Evolutionary conservation across 2,888 invertebrate genomes (phyloP).

Genomic region (Stomorhina lunata): DNA sequence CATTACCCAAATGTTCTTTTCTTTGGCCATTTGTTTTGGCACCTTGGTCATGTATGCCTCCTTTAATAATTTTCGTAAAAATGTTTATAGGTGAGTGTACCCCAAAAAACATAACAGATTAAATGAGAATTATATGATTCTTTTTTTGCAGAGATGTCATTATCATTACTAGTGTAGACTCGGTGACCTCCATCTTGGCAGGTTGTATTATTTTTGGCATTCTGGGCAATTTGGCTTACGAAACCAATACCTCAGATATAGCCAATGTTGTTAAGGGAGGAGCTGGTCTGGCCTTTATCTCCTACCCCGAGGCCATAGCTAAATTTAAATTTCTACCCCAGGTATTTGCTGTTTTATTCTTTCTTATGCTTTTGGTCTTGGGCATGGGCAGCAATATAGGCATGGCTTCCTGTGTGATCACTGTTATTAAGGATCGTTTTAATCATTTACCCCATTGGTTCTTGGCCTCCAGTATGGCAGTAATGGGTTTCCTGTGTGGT

Average conservation of each 20-base stretch:
- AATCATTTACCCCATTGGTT: constrained; percentile 80
- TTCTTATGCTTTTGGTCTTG: constrained; percentile 82
- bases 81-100: constrained; percentile 81
- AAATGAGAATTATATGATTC: not conserved
- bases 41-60: constrained; percentile 83
- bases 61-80: constrained; percentile 83
- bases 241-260: constrained; percentile 83
- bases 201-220: constrained; percentile 92
- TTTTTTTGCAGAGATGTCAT: constrained; percentile 84
- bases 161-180: constrained; percentile 90
- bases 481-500: constrained; percentile 82
- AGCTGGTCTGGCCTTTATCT: constrained; percentile 90
- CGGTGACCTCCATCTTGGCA: constrained; percentile 89
- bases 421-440: constrained; percentile 80
- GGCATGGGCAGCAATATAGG: constrained; percentile 81
- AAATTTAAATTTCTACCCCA: constrained; percentile 81
- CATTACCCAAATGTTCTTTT: constrained; percentile 84
- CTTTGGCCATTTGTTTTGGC: constrained; percentile 83
- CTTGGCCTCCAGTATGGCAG: constrained; percentile 80
- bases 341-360: constrained; percentile 82
- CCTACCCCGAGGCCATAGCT: constrained; percentile 83
- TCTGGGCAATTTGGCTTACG: constrained; percentile 88
- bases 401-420: constrained; percentile 80
- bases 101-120: not conserved
- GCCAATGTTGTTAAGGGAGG: constrained; percentile 86